Evolutionary conservation across 2,888 invertebrate genomes (phyloP).

Genomic region (Poecilus cupreus): DNA sequence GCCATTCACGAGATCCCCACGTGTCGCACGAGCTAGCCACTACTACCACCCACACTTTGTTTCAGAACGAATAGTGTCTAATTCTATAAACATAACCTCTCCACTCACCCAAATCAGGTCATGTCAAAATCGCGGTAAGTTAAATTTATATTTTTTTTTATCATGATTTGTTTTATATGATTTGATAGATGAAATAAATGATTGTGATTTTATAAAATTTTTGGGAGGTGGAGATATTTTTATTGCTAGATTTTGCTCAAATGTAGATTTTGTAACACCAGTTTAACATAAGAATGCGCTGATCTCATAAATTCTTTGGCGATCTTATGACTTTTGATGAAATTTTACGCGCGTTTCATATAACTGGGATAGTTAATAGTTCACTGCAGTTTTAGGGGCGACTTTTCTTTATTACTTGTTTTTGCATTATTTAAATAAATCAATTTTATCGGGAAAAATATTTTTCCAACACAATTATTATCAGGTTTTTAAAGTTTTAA

Average conservation of each 20-base stretch:
- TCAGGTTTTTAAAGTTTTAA: not conserved
- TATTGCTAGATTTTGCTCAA: slow-evolving; percentile 50
- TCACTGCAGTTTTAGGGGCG: slow-evolving; percentile 28
- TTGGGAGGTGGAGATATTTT: slow-evolving; percentile 33
- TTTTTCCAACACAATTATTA: not conserved
- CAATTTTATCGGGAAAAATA: not conserved
- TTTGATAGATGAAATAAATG: slow-evolving; percentile 7
- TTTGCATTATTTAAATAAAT: not conserved
- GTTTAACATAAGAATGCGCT: slow-evolving; percentile 35
- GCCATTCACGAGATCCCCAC: slow-evolving; percentile 72
- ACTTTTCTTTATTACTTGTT: not conserved
- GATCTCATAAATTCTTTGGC: slow-evolving; percentile 34
- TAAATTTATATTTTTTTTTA: not conserved
- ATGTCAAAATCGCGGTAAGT: slow-evolving; percentile 36
- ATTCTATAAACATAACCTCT: slow-evolving; percentile 2
- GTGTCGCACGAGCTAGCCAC: slow-evolving; percentile 78
- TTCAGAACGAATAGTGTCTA: slow-evolving; percentile 16
- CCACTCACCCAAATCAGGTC: slow-evolving; percentile 21
- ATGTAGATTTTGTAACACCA: slow-evolving; percentile 41
- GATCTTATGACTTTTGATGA: slow-evolving; percentile 33
- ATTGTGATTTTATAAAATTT: slow-evolving; percentile 19
- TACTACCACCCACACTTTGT: slow-evolving; percentile 22
- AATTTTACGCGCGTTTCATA: slow-evolving; percentile 17
- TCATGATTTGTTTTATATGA: slow-evolving; percentile 4
- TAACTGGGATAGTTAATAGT: slow-evolving; percentile 28